Base-by-base conservation (phyloP, 2,113 vertebrate species). In the Gnathonemus echidnorhynchus region DNA sequence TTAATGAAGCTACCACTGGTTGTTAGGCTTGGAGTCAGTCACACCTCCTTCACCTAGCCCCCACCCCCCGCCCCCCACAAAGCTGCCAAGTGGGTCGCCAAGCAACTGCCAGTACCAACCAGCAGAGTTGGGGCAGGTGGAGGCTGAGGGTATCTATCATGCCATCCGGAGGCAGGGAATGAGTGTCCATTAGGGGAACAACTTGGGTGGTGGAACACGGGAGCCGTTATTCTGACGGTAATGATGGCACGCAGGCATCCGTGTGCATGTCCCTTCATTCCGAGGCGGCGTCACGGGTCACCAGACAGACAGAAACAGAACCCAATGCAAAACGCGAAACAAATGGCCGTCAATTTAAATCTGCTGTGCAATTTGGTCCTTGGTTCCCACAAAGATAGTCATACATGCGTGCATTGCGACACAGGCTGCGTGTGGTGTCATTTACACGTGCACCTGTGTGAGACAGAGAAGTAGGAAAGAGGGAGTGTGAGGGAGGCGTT, bases 101-200 rank as follows among this genome's bases (percentile, higher is more conserved):
- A 92, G 93, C 94, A 94, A 84, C 93, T 91, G 91, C 86, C 88
- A 80, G 89, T 88, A 90, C 70, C 39, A 70, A 35, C 24, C 49
- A 70, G 89, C 53, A 87, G 48, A 74, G 74, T 83, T 45, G n/a
- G 89, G 31, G 45, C 27, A 15, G 31, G 88, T 89, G 50, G 86
- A 66, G 86, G 45, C 1, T 49, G 88, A 46, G 35, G 86, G 46
- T 56, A 93, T 96, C 90, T 95, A 95, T 95, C 93, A 93, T 95
- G 93, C 95, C 85, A 91, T 88, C 94, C 90, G 52, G 93, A 46
- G 93, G 91, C 94, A 93, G 94, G 96, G 96, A 96, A 95, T 94
- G 93, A 92, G 90, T 92, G 93, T 89, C 0, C 92, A 93, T 90
- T 96, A 96, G 93, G 95, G 96, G 96, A 96, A 85, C n/a, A 24